Conservation (phyloP, 2,888 invertebrate species). For the Diarsia rubi region DNA sequence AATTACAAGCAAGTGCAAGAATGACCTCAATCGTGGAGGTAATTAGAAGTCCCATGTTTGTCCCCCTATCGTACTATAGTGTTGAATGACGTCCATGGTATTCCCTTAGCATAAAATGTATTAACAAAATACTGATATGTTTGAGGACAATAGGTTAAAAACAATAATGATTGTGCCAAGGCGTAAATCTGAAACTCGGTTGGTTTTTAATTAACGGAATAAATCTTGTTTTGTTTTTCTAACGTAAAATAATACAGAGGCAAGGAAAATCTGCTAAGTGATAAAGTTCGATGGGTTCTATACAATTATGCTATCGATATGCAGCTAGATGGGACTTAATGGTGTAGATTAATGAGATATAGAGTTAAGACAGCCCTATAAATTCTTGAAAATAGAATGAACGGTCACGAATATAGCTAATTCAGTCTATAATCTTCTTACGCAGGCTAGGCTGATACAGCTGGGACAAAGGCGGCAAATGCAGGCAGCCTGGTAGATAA, state of each 20-base stretch:
- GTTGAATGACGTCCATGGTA: conserved; percentile 63
- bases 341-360: not conserved
- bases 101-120: conserved; percentile 61
- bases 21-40: conserved; percentile 26
- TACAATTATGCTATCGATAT: not conserved
- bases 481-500: not conserved
- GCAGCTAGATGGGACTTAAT: not conserved
- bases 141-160: conserved; percentile 54
- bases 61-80: conserved; percentile 20
- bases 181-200: conserved; percentile 31
- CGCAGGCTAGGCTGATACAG: no score
- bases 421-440: not conserved
- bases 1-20: conserved; percentile 13
- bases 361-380: not conserved
- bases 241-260: not conserved
- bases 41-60: conserved; percentile 31
- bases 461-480: not conserved
- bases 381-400: not conserved
- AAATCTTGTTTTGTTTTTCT: not conserved
- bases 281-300: not conserved
- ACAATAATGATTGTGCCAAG: conserved; percentile 32
- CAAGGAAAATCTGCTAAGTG: not conserved
- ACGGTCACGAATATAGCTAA: not conserved
- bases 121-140: conserved; percentile 49
- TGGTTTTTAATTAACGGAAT: conserved; percentile 29